Evolutionary conservation across 2,113 vertebrate species (phyloP).

Genomic region (Cottus gobio): DNA sequence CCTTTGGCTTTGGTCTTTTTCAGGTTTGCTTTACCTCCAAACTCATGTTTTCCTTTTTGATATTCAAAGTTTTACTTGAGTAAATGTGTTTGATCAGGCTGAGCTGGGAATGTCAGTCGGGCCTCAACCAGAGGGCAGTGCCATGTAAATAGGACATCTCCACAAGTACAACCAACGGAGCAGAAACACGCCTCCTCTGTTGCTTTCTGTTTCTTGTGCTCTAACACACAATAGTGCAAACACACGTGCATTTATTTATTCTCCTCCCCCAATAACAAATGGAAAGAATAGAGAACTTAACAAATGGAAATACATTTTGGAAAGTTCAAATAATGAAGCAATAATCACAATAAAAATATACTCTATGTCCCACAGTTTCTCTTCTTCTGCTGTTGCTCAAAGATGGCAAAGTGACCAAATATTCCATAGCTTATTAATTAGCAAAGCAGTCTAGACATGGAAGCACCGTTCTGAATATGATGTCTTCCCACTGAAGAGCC

Average conservation of each 20-base stretch:
- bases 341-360: neutral
- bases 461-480: neutral
- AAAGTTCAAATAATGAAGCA: neutral
- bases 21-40: neutral
- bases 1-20: constrained; percentile 14
- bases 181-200: neutral
- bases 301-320: neutral
- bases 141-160: neutral
- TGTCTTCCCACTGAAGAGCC: neutral
- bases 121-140: neutral
- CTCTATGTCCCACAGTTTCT: neutral
- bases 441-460: neutral
- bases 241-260: neutral
- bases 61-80: neutral
- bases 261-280: neutral
- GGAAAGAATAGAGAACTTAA: neutral
- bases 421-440: neutral
- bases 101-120: neutral
- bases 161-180: neutral
- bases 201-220: neutral
- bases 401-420: neutral
- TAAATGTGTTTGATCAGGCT: constrained; percentile 5
- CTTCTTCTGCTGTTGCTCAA: neutral
- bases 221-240: neutral
- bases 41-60: neutral